A percentile compares a stretch with the other conserved stretches of the same genome.
Evolutionary conservation across 2,113 vertebrate species (phyloP).

Genomic region (Ciconia boyciana): DNA sequence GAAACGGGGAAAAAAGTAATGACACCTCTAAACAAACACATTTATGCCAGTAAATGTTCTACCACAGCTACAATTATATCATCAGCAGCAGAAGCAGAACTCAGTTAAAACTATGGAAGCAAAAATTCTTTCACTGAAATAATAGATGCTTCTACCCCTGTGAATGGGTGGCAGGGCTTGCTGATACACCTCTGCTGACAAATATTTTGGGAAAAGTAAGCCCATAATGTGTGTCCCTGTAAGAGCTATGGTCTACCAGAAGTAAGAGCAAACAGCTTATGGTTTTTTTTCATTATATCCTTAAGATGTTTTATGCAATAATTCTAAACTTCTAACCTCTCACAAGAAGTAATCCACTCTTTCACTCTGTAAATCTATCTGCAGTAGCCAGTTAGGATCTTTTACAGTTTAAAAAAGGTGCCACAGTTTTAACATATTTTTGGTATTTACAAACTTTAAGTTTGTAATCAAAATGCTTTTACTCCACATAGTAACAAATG

Average conservation of each 20-base stretch:
- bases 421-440: neutral
- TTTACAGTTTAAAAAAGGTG: neutral
- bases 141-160: neutral
- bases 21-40: neutral
- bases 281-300: neutral
- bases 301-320: neutral
- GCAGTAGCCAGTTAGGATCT: neutral
- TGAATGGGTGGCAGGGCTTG: neutral
- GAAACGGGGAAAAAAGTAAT: neutral
- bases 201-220: neutral
- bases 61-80: neutral
- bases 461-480: neutral
- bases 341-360: neutral
- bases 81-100: neutral
- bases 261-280: neutral
- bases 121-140: neutral
- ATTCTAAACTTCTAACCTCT: neutral
- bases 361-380: neutral
- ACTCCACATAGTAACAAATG: neutral
- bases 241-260: neutral
- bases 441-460: neutral
- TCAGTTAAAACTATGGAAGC: neutral
- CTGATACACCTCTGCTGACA: neutral
- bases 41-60: neutral
- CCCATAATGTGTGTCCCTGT: fast-evolving